Base-by-base conservation (phyloP, 2,113 vertebrate genomes). In the Anoura caudifer region DNA sequence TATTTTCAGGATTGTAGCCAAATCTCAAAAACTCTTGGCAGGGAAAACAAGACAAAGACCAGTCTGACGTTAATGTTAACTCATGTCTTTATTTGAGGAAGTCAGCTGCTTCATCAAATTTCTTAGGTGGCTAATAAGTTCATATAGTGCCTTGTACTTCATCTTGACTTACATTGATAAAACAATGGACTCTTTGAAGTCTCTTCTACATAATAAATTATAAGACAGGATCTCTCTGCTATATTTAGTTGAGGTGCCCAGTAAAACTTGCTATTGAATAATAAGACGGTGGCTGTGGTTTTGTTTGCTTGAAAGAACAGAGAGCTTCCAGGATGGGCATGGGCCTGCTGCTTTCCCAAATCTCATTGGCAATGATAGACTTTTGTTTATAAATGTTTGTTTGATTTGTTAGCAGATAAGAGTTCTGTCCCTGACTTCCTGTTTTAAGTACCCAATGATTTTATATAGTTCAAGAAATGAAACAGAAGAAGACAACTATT, bases 281-380 rank as follows among this genome's bases (percentile, higher is more conserved):
- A 90, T 76, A 77, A 94, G 67, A 83, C 5, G 1, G 36, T 91
- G 15, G 70, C 86, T 91, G 19, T 59, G 36, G 24, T 75, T 97
- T 87, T 76, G 17, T 96, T 96, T 95, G 36, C 38, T 84, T 76
- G 70, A 94, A 94, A 94, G 70, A 79, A 50, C 24, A 84, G 36
- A 73, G 75, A 90, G 65, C 26, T 92, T 47, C 70, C 45, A 77
- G 28, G 19, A 50, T 17, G 26, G 36, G 38, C 12, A 17, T 11
- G 15, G 43, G 14, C 65, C 41, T 95, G 15, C 6, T 81, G 19
- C 52, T 90, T 84, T 45, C 36, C 38, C 6, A 73, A 22, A 72
- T 87, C 24, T 86, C 10, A 38, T 45, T 72, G 67, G 31, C 28
- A 82, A 16, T 12, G 59, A 87, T 69, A 70, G 67, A 54, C 31